phyloP scores from a whole-genome alignment of 2,888 invertebrate genomes.

The Tenodera sinensis region DNA sequence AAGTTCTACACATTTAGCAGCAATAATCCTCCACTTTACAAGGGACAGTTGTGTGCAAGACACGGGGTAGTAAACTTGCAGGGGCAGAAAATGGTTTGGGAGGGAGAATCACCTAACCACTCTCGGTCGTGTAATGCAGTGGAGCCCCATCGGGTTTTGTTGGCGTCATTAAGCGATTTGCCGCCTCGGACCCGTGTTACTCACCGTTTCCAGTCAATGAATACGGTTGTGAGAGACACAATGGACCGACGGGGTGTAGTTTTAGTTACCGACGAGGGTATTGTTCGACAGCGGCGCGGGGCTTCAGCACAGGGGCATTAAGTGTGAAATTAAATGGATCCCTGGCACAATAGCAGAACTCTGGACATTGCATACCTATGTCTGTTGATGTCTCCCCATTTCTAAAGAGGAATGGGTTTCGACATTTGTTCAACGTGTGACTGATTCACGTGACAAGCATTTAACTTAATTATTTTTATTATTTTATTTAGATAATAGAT shows the following conservation, averaged over 20 bases:
- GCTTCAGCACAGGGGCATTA: not conserved
- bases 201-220: not conserved
- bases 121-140: not conserved
- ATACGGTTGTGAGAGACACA: not conserved
- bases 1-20: not conserved
- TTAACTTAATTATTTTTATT: no score
- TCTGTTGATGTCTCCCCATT: not conserved
- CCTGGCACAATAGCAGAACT: not conserved
- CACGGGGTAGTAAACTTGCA: not conserved
- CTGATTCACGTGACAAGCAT: no score
- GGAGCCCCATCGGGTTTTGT: not conserved
- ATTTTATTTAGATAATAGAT: no score
- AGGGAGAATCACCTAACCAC: not conserved
- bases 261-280: not conserved
- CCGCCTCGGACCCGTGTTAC: not conserved
- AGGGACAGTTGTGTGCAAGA: not conserved
- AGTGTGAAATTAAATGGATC: not conserved
- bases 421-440: not conserved
- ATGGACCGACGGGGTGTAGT: not conserved
- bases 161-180: not conserved
- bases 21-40: not conserved
- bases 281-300: not conserved
- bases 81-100: not conserved
- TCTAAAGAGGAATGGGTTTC: not conserved
- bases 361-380: not conserved